A percentile compares a stretch with the other conserved stretches of the same genome.
Evolutionary conservation across 2,797 vertebrate genomes (phyloP).

Genomic region (Pygocentrus nattereri): DNA sequence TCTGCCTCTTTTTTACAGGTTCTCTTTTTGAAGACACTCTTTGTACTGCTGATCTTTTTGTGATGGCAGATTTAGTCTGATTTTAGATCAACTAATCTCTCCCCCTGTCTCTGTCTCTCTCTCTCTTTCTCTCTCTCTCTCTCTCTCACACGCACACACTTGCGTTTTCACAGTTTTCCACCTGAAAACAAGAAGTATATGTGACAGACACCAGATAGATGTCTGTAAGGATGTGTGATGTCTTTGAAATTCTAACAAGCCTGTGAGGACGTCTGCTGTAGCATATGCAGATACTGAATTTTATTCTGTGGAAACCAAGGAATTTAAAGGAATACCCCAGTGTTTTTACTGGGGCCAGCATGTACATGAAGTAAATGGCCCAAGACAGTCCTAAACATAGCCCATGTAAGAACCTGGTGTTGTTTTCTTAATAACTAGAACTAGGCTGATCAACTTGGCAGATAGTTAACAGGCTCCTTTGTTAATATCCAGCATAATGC

Average conservation of each 20-base stretch:
- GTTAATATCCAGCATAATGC: no score
- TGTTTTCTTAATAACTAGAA: no score
- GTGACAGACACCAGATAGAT: constrained; percentile 52
- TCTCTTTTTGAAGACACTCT: constrained; percentile 16
- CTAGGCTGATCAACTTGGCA: no score
- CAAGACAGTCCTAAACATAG: no score
- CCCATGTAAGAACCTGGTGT: no score
- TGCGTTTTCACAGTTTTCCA: constrained; percentile 79
- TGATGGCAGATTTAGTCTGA: constrained; percentile 24
- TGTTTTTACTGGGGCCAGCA: not conserved
- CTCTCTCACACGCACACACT: not conserved
- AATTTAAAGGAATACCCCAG: not conserved
- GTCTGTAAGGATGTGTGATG: not conserved
- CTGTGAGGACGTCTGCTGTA: not conserved
- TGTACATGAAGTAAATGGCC: no score
- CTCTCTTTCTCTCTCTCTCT: constrained; percentile 66
- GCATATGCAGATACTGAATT: not conserved
- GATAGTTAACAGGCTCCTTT: no score
- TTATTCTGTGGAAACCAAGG: not conserved
- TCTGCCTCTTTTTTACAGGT: constrained; percentile 7
- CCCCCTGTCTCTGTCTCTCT: constrained; percentile 90
- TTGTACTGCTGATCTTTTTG: constrained; percentile 9
- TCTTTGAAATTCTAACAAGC: constrained; percentile 14
- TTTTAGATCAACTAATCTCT: not conserved
- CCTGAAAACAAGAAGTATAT: constrained; percentile 80